Percentiles rank a stretch among this genome's conserved stretches.
These are phyloP conservation scores for Notocelia uddmanniana DNA, from an alignment of 2,888 invertebrate genomes.

Conservation along the genomic window DNA sequence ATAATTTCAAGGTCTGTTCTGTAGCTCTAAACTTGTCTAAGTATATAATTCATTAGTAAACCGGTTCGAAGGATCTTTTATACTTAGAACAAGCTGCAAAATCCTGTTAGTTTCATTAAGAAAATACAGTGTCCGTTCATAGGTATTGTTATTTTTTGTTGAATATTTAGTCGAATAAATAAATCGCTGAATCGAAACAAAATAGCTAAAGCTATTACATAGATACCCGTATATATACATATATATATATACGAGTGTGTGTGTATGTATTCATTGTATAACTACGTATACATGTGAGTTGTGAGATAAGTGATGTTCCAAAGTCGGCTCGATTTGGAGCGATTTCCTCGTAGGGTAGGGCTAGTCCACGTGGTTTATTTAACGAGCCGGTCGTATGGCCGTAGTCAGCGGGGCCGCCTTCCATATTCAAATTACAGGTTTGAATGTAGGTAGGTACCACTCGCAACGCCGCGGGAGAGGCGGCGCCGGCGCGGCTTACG, in stretches of 20 bases:
- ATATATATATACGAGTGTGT: too few species aligned
- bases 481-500: constrained; percentile 51
- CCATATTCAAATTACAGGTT: constrained; percentile 77
- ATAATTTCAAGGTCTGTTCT: neutral
- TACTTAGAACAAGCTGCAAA: neutral
- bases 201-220: too few species aligned
- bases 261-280: too few species aligned
- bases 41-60: too few species aligned
- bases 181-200: too few species aligned
- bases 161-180: constrained; percentile 14
- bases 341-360: constrained; percentile 61
- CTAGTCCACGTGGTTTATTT: constrained; percentile 62
- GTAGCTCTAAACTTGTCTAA: neutral
- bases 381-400: constrained; percentile 55
- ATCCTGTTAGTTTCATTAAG: neutral
- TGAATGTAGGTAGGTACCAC: constrained; percentile 65
- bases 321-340: constrained; percentile 48
- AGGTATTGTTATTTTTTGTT: neutral
- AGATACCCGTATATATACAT: too few species aligned
- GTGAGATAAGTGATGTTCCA: constrained; percentile 49
- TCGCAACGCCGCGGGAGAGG: constrained; percentile 59
- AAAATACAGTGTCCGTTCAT: neutral
- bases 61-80: constrained; percentile 14
- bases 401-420: constrained; percentile 57
- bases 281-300: neutral